Evolutionary conservation across 1,140 invertebrate genomes (phyloP), one percentile per base, ranked within the genome.

Genomic region (Pseudomyrmex sp.): DNA sequence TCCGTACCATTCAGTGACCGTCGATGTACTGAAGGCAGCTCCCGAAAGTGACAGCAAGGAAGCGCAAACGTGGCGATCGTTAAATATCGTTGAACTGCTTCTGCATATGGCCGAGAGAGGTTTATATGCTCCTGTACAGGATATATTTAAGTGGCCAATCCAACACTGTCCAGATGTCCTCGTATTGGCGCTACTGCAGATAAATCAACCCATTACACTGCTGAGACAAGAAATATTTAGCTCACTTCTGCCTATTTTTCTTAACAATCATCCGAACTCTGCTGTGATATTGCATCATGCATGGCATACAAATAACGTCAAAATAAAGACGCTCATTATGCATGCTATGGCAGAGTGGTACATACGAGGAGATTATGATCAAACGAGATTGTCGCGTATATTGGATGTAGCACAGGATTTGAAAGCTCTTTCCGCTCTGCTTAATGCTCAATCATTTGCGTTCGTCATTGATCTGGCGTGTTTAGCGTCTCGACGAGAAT

Each of bases 401-500:
- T 95, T 99, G 23, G 99, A 99, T 92, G 97, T 99, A 9, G 99
- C 99, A 2, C 99, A 99, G 94, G 99, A 99, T 95, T 94, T 99
- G 0, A 99, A 99, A 95, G 98, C 98, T 0, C 93, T 99, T 1
- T 99, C 98, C 0, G 95, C 98, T 85, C 94, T 99, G n/a, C 94
- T 99, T 1, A 99, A 99, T 94, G 97, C 97, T 1, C 97, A 97
- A 82, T 98, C 98, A 0, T 99, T 99, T 94, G 96, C 98, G 18
- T 99, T 99, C 95, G 98, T 99, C 3, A 99, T 99, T 89, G 99
- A 99, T 95, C 94, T 99, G 69, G 99, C 99, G 0, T 99, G 99
- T 94, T 94, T 99, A 59, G 99, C 99, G 0, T 99, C 99, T 0
- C 94, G 99, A 80, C 95, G 99, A 73, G 99, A 99, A 93, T 99